These are phyloP conservation scores for Volucella bombylans DNA, from an alignment of 2,888 invertebrate species.

Conservation along the genomic window DNA sequence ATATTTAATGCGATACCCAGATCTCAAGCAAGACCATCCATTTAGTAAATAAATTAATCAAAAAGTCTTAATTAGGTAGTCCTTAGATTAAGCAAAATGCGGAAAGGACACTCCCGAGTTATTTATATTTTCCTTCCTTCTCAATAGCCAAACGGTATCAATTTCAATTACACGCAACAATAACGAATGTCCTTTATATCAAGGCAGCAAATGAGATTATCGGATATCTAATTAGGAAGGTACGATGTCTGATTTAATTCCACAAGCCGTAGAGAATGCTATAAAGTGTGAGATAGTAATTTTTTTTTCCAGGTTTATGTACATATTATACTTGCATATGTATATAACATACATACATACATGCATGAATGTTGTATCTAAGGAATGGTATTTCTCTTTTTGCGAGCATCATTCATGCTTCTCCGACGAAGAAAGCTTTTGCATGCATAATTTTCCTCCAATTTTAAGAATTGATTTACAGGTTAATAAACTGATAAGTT, in stretches of 20 bases:
- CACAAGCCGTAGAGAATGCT: not conserved
- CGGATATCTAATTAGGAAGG: constrained; percentile 40
- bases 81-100: not conserved
- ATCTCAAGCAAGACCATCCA: constrained; percentile 3
- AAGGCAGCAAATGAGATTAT: constrained; percentile 35
- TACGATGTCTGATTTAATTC: constrained; percentile 21
- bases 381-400: no score
- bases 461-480: no score
- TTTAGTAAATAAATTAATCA: constrained; percentile 13
- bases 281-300: constrained; percentile 1
- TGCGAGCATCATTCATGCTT: no score
- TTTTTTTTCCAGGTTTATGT: constrained; percentile 5
- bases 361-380: no score
- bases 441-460: no score
- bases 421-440: no score
- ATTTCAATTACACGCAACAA: constrained; percentile 38
- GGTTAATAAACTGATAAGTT: no score
- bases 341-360: no score
- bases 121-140: constrained; percentile 36
- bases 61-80: constrained; percentile 5
- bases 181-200: constrained; percentile 34
- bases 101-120: constrained; percentile 2
- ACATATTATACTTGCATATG: no score
- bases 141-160: constrained; percentile 25
- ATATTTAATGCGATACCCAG: not conserved